These are phyloP conservation scores for Brenthis ino DNA, from an alignment of 2,888 invertebrate species.

Conservation along the genomic window DNA sequence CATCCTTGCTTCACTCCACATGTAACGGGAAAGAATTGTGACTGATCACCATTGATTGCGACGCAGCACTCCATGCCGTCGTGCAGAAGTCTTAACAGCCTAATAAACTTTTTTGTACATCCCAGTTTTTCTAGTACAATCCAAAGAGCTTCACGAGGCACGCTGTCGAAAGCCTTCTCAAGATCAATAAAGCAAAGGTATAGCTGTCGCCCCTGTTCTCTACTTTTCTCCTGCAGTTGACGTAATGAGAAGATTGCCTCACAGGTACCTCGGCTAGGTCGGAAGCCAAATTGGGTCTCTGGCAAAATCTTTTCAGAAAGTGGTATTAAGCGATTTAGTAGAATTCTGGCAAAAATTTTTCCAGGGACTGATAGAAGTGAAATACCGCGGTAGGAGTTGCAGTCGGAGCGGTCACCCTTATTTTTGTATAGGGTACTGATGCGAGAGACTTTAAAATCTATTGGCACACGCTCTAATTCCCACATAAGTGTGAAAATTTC, in stretches of 20 bases:
- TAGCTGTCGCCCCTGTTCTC: slow-evolving; percentile 24
- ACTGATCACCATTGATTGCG: too few species aligned
- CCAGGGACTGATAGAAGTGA: neutral
- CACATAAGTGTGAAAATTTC: too few species aligned
- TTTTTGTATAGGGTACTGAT: too few species aligned
- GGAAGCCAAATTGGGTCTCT: neutral
- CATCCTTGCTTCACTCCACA: too few species aligned
- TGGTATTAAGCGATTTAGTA: neutral
- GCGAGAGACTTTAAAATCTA: too few species aligned
- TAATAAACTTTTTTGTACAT: too few species aligned
- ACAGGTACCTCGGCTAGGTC: slow-evolving; percentile 5
- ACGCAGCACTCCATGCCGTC: too few species aligned
- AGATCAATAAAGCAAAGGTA: slow-evolving; percentile 30
- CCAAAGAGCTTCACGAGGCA: too few species aligned
- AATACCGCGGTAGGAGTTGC: slow-evolving; percentile 4
- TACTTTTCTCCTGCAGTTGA: slow-evolving; percentile 18
- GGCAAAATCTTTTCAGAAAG: neutral
- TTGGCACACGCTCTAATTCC: too few species aligned
- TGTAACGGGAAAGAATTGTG: too few species aligned
- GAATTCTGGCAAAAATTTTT: neutral
- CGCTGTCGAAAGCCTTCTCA: slow-evolving; percentile 26
- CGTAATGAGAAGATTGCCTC: slow-evolving; percentile 24
- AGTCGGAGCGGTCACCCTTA: neutral
- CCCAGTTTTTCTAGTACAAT: too few species aligned
- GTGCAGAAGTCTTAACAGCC: too few species aligned